A percentile compares a stretch with the other conserved stretches of the same genome.
phyloP scores from a whole-genome alignment of 2,113 vertebrate species.

The Trinectes maculatus region DNA sequence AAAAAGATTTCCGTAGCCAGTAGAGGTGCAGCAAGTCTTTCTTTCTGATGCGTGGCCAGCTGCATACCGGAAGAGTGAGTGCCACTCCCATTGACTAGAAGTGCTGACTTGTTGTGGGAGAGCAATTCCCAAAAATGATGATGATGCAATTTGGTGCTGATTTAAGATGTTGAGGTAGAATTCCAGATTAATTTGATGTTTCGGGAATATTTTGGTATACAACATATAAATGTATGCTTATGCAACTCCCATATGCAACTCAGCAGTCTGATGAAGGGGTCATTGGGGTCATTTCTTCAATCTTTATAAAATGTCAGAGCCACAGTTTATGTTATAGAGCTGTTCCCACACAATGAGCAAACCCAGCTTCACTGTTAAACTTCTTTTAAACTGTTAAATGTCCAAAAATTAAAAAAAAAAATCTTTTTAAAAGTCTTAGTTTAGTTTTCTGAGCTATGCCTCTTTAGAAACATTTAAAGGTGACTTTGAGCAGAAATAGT shows the following conservation, averaged over 20 bases:
- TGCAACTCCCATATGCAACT: slow-evolving; percentile 9
- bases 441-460: too few relatives aligned
- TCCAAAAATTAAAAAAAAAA: too few relatives aligned
- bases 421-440: too few relatives aligned
- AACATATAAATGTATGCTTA: too few relatives aligned
- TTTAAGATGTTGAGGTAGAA: slow-evolving; percentile 43
- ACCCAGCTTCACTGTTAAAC: background rate
- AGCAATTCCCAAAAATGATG: slow-evolving; percentile 21
- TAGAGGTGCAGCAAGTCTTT: slow-evolving; percentile 11
- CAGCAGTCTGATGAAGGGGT: background rate
- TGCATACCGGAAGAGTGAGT: slow-evolving; percentile 69
- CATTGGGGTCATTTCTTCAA: background rate
- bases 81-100: slow-evolving; percentile 65
- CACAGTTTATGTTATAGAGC: background rate
- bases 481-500: too few relatives aligned
- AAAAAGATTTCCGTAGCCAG: slow-evolving; percentile 15
- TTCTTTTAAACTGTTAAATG: too few relatives aligned
- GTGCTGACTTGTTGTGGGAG: slow-evolving; percentile 56
- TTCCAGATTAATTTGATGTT: slow-evolving; percentile 32
- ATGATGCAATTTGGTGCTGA: slow-evolving; percentile 53
- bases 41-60: slow-evolving; percentile 22
- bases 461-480: too few relatives aligned
- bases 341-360: background rate
- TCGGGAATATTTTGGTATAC: slow-evolving; percentile 40
- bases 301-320: background rate